phyloP scores from a whole-genome alignment of 2,797 vertebrate genomes.

The Falco biarmicus region DNA sequence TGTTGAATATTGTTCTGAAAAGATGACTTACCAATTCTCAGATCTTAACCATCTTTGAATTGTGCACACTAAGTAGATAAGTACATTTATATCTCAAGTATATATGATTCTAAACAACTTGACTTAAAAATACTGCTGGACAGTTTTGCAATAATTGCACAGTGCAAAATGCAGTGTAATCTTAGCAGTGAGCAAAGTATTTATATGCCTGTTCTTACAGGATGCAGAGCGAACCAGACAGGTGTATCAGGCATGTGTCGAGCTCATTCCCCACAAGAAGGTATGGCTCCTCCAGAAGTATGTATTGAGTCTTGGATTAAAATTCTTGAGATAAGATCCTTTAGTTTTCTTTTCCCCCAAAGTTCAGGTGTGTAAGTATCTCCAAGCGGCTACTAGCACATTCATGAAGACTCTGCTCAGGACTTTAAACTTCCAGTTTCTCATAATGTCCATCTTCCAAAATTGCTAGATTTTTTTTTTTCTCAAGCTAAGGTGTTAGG shows the following conservation, averaged over 20 bases:
- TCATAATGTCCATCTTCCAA: fast-evolving
- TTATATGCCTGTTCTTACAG: constrained; percentile 69
- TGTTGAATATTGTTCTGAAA: neutral
- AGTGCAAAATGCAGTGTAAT: neutral
- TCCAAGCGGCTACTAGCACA: fast-evolving
- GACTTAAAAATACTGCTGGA: neutral
- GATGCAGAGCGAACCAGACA: constrained; percentile 93
- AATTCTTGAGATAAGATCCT: neutral
- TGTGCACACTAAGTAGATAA: neutral
- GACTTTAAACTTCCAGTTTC: neutral
- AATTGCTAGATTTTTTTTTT: neutral
- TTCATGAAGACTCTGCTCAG: neutral
- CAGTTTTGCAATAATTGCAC: neutral
- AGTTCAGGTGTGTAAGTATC: neutral
- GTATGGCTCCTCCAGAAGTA: constrained; percentile 69
- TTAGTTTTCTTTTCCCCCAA: fast-evolving
- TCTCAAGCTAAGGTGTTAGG: neutral
- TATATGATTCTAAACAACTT: neutral
- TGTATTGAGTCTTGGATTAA: neutral
- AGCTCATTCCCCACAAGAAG: constrained; percentile 98
- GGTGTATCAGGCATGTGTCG: constrained; percentile 94
- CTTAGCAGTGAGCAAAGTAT: neutral
- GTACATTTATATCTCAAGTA: neutral
- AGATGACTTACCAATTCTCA: neutral
- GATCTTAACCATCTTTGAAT: neutral